Evolutionary conservation across 2,113 vertebrate genomes (phyloP).

Genomic region (Rhinopithecus roxellana): DNA sequence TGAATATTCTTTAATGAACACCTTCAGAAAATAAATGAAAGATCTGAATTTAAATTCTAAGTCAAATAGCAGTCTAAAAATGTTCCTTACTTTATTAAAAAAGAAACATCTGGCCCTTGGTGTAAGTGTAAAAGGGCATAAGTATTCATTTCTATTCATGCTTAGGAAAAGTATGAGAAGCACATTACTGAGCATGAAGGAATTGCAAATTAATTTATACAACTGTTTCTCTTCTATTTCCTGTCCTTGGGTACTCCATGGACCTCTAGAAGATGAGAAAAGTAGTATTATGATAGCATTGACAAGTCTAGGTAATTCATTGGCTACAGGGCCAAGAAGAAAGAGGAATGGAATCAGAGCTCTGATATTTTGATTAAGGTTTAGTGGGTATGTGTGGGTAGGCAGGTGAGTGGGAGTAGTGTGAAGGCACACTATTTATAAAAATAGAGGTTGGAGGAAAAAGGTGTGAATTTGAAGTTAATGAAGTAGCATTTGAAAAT

Average conservation of each 20-base stretch:
- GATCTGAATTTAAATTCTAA: slow-evolving; percentile 54
- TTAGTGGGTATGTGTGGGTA: background rate
- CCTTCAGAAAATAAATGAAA: slow-evolving; percentile 23
- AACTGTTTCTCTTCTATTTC: background rate
- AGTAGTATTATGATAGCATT: background rate
- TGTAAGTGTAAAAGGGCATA: background rate
- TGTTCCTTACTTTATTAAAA: background rate
- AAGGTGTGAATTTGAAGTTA: background rate
- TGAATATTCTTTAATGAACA: slow-evolving; percentile 13
- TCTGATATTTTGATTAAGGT: background rate
- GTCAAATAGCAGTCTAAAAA: background rate
- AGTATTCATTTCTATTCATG: background rate
- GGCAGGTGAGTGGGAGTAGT: background rate
- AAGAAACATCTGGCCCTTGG: slow-evolving; percentile 19
- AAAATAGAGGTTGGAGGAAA: background rate
- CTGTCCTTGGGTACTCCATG: background rate
- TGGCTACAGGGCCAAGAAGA: background rate
- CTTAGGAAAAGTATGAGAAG: background rate
- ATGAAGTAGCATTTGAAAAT: background rate
- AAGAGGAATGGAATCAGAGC: background rate
- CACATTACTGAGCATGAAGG: background rate
- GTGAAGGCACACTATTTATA: background rate
- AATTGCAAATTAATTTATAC: background rate
- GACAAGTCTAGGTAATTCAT: background rate
- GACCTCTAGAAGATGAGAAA: background rate